These are phyloP conservation scores for Okamejei kenojei DNA, from an alignment of 2,797 vertebrate species.

Conservation along the genomic window DNA sequence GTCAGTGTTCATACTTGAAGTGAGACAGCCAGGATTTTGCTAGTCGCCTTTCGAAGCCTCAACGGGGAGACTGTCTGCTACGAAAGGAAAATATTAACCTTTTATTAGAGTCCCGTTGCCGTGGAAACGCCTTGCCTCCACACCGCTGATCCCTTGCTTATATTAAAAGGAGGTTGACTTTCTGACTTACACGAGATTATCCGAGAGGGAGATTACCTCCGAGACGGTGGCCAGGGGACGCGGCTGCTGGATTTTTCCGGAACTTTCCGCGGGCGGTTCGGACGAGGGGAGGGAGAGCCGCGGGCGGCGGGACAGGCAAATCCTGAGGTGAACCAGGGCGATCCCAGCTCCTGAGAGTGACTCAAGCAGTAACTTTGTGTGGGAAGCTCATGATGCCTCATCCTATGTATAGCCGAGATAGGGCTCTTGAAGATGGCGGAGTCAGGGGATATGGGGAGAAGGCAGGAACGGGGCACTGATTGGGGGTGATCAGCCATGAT, in stretches of 20 bases:
- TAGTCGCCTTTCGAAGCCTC: neutral
- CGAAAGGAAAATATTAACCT: neutral
- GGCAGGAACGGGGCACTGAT: too few relatives aligned
- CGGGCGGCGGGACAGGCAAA: too few relatives aligned
- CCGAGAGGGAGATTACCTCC: neutral
- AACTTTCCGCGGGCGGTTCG: neutral
- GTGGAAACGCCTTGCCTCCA: neutral
- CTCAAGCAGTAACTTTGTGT: too few relatives aligned
- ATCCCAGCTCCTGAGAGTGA: neutral
- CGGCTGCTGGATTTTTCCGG: neutral
- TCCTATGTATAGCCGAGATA: too few relatives aligned
- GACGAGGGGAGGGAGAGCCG: too few relatives aligned
- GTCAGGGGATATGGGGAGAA: too few relatives aligned
- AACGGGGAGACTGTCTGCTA: neutral
- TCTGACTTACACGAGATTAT: neutral
- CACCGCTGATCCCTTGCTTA: neutral
- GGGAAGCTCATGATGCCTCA: neutral
- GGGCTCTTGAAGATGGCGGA: too few relatives aligned
- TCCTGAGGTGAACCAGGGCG: too few relatives aligned
- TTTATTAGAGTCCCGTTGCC: constrained; percentile 10
- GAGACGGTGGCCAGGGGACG: neutral
- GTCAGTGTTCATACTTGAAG: neutral
- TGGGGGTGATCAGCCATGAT: too few relatives aligned
- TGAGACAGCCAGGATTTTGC: neutral
- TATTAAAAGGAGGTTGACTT: neutral